Evolutionary conservation across 2,888 invertebrate genomes (phyloP).

Genomic region (Nemotelus pantherinus): DNA sequence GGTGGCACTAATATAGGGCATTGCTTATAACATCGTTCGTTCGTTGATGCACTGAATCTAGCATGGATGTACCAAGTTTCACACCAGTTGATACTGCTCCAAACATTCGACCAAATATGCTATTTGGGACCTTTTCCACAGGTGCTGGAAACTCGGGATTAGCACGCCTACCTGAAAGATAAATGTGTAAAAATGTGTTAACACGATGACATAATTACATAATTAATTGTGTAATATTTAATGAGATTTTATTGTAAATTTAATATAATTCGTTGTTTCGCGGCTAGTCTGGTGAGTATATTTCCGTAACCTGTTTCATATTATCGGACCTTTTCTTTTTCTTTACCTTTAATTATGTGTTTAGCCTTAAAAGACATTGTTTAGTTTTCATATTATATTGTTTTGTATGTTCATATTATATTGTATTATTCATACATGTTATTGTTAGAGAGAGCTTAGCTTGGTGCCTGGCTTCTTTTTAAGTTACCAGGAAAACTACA

Average conservation of each 20-base stretch:
- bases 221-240: not conserved
- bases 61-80: constrained; percentile 70
- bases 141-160: constrained; percentile 53
- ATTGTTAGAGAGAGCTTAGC: too few species aligned
- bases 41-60: constrained; percentile 69
- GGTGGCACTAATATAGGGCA: constrained; percentile 44
- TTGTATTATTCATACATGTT: too few species aligned
- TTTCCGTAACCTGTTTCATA: too few species aligned
- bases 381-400: too few species aligned
- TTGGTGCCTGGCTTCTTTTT: too few species aligned
- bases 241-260: not conserved
- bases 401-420: too few species aligned
- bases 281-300: too few species aligned
- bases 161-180: constrained; percentile 51
- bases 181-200: not conserved
- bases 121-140: constrained; percentile 62
- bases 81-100: constrained; percentile 69
- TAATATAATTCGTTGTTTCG: not conserved
- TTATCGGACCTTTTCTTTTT: too few species aligned
- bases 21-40: constrained; percentile 61
- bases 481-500: too few species aligned
- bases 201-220: not conserved
- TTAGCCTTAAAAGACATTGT: too few species aligned
- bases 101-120: constrained; percentile 68
- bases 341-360: too few species aligned